Base-by-base conservation (phyloP, 2,888 invertebrate genomes). In the Calliphora vomitoria region DNA sequence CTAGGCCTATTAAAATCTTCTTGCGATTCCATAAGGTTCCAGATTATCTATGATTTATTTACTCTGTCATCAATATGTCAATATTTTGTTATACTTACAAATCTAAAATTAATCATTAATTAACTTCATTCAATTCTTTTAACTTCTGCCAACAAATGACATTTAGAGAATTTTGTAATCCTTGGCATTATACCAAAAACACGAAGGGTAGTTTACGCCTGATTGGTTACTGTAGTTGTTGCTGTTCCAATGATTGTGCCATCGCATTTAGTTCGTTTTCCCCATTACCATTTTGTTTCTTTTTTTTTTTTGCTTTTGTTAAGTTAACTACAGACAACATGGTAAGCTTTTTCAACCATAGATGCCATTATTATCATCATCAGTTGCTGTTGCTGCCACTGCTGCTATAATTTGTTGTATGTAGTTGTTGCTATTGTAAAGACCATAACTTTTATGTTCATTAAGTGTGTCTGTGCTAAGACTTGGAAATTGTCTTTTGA, bases 401-500 rank as follows among this genome's bases (percentile, higher is more conserved):
- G 79, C 62, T 87, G 18, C 69, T 62, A 75, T 69, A 69, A 41
- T 41, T 83, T 83, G 44, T 62, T 35, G 31, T 62, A 50, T 44
- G 47, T 44, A 41, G 76, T 79, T 84, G 72, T 25, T 64, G 62
- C 80, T 64, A 25, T 64, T 68, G 90, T 90, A 83, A 55, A 72
- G 83, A 82, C 88, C 86, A 88, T 86, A 86, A 84, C 84, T 88
- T 88, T 85, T 87, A 87, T 81, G 85, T 86, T 89, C 87, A 89
- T 89, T 89, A 91, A 91, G 92, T 92, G 92, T 92, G 92, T 92
- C 92, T 92, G 92, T 92, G 92, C 91, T 92, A 92, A 92, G 92
- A 92, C 92, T 92, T 93, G 93, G 93, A 93, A 93, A 93, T 92
- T 92, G 93, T 93, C 93, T 93, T 93, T 92, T 93, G 93, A 93